Evolutionary conservation across 2,113 vertebrate genomes (phyloP).

Genomic region (Sakesphorus luctuosus): DNA sequence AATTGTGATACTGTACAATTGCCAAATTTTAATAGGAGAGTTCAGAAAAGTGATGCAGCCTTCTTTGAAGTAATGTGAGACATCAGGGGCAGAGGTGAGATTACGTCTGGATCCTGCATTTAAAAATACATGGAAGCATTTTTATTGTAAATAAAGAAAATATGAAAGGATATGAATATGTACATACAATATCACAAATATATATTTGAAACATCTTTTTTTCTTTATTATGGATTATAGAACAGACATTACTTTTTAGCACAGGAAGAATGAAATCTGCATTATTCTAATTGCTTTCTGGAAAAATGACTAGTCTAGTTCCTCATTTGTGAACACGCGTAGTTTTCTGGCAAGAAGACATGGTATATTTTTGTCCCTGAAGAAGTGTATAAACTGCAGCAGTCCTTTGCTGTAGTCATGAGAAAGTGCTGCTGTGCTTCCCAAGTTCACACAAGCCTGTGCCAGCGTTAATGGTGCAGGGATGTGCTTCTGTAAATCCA

Average conservation of each 20-base stretch:
- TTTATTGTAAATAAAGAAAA: background rate
- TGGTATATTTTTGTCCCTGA: background rate
- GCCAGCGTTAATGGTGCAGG: fast-evolving
- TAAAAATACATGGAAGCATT: background rate
- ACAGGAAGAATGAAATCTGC: background rate
- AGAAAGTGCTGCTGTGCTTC: background rate
- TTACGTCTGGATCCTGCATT: background rate
- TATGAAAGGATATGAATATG: background rate
- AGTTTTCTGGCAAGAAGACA: background rate
- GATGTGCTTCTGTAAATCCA: fast-evolving
- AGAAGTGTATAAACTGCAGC: background rate
- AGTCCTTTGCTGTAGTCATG: background rate
- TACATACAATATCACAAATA: background rate
- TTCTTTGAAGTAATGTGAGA: background rate
- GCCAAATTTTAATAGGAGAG: background rate
- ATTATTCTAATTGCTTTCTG: background rate
- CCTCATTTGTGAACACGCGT: background rate
- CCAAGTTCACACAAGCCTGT: fast-evolving
- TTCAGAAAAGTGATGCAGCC: background rate
- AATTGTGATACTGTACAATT: background rate
- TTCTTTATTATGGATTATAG: background rate
- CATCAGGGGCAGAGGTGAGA: background rate
- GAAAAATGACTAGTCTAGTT: background rate
- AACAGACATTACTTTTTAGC: background rate
- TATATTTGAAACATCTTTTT: background rate